These are phyloP conservation scores for Peromyscus attwateri DNA, from an alignment of 2,797 vertebrate species.

Conservation along the genomic window DNA sequence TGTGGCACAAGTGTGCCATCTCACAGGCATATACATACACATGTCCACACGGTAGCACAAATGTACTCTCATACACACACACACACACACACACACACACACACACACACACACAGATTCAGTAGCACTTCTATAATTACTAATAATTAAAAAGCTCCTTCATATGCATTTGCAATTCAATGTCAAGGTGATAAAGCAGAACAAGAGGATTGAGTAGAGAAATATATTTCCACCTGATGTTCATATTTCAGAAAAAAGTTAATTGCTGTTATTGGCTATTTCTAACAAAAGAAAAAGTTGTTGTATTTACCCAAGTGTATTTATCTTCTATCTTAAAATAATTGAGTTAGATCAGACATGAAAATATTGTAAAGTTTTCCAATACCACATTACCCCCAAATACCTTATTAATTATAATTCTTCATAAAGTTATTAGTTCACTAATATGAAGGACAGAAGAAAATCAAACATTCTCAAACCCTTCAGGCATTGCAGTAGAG, in stretches of 20 bases:
- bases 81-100: neutral
- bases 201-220: neutral
- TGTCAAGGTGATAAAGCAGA: neutral
- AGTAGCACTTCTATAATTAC: neutral
- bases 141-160: neutral
- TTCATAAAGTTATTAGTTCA: slow-evolving; percentile 44
- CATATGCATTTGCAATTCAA: neutral
- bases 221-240: neutral
- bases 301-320: neutral
- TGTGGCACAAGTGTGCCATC: neutral
- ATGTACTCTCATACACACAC: no score
- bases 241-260: neutral
- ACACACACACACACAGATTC: neutral
- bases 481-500: slow-evolving; percentile 21
- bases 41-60: neutral
- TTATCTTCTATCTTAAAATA: slow-evolving; percentile 45
- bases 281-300: neutral
- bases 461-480: neutral
- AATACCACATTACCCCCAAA: neutral
- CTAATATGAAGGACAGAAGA: neutral
- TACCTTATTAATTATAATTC: slow-evolving; percentile 43
- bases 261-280: neutral
- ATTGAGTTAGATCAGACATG: neutral
- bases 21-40: neutral
- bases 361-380: slow-evolving; percentile 17